Evolutionary conservation across 2,797 vertebrate genomes (phyloP).

Genomic region (Sternotherus odoratus): DNA sequence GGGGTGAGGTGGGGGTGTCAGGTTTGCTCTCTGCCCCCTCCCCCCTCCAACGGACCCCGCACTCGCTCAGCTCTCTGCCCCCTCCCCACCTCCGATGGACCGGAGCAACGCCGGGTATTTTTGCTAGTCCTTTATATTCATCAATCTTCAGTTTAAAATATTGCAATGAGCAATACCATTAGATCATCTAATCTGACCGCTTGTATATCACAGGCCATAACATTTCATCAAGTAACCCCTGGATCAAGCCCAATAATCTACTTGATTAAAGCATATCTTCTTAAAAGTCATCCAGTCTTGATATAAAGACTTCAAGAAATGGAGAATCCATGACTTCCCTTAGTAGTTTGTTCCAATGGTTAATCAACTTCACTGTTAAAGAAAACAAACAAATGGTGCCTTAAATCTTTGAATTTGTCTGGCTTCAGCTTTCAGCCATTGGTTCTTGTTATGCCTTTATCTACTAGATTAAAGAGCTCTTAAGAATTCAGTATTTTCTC

Average conservation of each 20-base stretch:
- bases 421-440: not conserved
- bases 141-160: not conserved
- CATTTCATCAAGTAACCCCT: not conserved
- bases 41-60: too few species aligned
- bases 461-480: not conserved
- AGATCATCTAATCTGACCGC: not conserved
- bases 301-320: not conserved
- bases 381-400: not conserved
- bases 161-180: not conserved
- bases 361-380: not conserved
- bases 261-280: not conserved
- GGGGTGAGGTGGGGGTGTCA: too few species aligned
- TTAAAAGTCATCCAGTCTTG: not conserved
- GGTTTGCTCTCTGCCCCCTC: too few species aligned
- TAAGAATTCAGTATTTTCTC: not conserved
- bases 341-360: not conserved
- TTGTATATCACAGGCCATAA: not conserved
- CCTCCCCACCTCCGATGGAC: too few species aligned
- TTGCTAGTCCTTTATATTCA: not conserved
- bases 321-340: not conserved
- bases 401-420: constrained; percentile 15
- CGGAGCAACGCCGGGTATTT: too few species aligned
- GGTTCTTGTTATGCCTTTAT: not conserved
- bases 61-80: too few species aligned
- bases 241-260: not conserved